phyloP scores from a whole-genome alignment of 2,797 vertebrate species.

The Cuculus canorus region DNA sequence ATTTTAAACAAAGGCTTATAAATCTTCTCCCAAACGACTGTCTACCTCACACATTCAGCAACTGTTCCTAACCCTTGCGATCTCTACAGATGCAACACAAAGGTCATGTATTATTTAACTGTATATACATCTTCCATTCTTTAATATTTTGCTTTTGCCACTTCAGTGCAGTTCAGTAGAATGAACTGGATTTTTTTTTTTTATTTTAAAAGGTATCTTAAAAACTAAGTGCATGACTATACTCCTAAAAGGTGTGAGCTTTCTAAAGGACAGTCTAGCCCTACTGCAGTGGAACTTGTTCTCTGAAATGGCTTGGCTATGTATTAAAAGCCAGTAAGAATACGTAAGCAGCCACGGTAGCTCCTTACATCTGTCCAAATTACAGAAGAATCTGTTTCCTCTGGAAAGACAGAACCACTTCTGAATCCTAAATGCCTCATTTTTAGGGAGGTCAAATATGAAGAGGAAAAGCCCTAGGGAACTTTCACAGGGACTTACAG shows the following conservation, averaged over 20 bases:
- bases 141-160: neutral
- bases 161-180: neutral
- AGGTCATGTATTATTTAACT: neutral
- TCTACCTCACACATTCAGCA: neutral
- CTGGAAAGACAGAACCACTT: neutral
- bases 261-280: neutral
- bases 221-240: neutral
- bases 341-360: neutral
- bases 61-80: neutral
- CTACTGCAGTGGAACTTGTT: neutral
- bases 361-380: neutral
- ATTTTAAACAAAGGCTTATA: neutral
- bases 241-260: neutral
- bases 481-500: slow-evolving; percentile 83
- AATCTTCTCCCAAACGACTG: neutral
- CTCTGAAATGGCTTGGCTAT: neutral
- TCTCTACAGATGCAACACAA: neutral
- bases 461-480: neutral
- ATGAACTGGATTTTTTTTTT: neutral
- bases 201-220: neutral
- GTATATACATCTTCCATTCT: neutral
- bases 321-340: neutral
- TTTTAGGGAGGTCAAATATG: fast-evolving
- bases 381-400: neutral
- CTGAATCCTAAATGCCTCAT: neutral